Evolutionary conservation across 35 echinoderm and acorn worm genomes (phyloP), one percentile per base, ranked within the genome.

Genomic region (Heliocidaris erythrogramma): DNA sequence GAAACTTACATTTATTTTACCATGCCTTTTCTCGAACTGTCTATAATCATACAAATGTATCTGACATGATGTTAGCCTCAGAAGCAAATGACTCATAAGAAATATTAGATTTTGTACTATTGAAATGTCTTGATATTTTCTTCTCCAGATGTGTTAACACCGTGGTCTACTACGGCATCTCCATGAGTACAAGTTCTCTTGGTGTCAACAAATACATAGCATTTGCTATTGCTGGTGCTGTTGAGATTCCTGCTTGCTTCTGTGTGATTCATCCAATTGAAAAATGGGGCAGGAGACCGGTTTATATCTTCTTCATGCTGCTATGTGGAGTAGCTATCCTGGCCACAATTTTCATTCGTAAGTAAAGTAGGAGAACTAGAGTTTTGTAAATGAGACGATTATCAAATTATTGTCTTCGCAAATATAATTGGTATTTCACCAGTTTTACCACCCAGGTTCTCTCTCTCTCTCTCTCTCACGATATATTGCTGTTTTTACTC

Each of bases 121-220:
- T 94, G 12, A 94, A n/a, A 24, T 42, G 35, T 42, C 0, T 42
- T 42, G 35, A 3, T 42, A 60, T 9, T 56, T 56, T 27, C 65
- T 65, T 10, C 30, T 21, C 13, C 78, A 98, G 97, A 93, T 94
- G 95, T 85, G 94, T 97, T 8, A 96, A 96, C 86, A 95, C 48
- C 42, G 61, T 97, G 17, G 97, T 98, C 18, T 98, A 98, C 93
- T 98, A 97, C 92, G 97, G 97, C 14, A 59, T 98, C 4, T 96
- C 97, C 2, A 60, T 98, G 13, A 97, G 96, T 61, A 98, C 97
- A 10, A 86, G 92, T 32, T 78, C 59, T 42, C 48, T 98, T 9
- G 96, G 96, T 78, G 32, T 92, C 0, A 96, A 98, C 52, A 94
- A 96, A 71, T 98, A 95, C 92, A 31, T 98, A 7, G 86, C 97